Evolutionary conservation across 2,797 vertebrate species (phyloP).

Genomic region (Mormyrops boulengeri): DNA sequence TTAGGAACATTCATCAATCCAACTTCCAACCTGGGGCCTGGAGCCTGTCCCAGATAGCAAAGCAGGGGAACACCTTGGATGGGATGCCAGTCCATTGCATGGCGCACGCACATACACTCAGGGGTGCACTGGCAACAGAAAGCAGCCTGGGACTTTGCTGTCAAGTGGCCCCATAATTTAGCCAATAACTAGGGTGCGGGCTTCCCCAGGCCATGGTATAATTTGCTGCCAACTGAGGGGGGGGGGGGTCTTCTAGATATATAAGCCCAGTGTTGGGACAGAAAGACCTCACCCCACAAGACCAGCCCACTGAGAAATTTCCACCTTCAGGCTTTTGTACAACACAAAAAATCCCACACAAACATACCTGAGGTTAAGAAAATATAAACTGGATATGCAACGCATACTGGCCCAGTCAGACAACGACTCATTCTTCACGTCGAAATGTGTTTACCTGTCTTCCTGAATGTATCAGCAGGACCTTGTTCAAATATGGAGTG

Average conservation of each 20-base stretch:
- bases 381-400: background rate
- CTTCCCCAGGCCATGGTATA: background rate
- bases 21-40: background rate
- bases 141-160: background rate
- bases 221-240: background rate
- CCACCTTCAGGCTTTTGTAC: background rate
- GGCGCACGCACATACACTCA: background rate
- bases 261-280: background rate
- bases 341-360: background rate
- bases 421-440: background rate
- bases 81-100: background rate
- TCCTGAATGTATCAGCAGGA: slow-evolving; percentile 55
- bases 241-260: background rate
- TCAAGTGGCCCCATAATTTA: background rate
- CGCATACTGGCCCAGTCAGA: background rate
- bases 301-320: background rate
- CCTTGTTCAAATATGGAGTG: slow-evolving; percentile 72
- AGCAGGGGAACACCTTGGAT: background rate
- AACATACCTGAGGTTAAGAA: background rate
- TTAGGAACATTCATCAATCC: background rate
- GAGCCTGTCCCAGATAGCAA: background rate
- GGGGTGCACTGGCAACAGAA: background rate
- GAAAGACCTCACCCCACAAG: background rate
- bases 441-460: slow-evolving; percentile 46
- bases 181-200: background rate